Percentiles rank a stretch among this genome's conserved stretches.
Evolutionary conservation across 37 sponge, comb jelly and placozoan species (phyloP).

Genomic region (Diacarnus erythraeanus): DNA sequence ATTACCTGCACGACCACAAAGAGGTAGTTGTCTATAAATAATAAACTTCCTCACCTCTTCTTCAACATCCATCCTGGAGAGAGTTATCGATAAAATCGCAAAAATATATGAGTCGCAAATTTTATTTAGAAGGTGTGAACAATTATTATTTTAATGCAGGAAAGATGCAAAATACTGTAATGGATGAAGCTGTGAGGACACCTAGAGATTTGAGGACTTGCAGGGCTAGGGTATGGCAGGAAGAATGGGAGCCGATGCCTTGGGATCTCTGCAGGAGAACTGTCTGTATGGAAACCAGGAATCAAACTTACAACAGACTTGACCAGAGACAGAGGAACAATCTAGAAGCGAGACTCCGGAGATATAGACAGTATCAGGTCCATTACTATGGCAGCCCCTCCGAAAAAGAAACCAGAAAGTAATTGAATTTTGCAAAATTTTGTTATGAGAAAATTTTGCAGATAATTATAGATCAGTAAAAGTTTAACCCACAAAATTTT

Average conservation of each 20-base stretch:
- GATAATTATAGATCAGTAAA: neutral
- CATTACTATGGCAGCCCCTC: constrained; percentile 45
- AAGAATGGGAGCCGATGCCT: constrained; percentile 23
- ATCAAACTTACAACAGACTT: constrained; percentile 21
- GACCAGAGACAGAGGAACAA: constrained; percentile 10
- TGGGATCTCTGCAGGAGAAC: constrained; percentile 29
- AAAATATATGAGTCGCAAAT: neutral
- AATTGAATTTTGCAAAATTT: too few relatives aligned
- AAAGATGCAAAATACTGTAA: neutral
- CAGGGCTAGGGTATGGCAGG: constrained; percentile 25
- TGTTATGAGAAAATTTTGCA: too few relatives aligned
- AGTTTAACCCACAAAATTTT: neutral
- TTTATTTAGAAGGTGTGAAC: neutral
- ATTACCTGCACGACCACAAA: constrained; percentile 11
- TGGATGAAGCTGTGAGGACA: neutral
- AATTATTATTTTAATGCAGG: neutral
- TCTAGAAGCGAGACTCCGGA: constrained; percentile 10
- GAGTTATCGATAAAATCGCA: neutral
- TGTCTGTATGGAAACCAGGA: constrained; percentile 25
- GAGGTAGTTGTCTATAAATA: neutral
- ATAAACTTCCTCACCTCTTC: constrained; percentile 7
- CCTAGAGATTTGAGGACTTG: neutral
- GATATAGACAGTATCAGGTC: constrained; percentile 34
- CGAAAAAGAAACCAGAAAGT: constrained; percentile 46
- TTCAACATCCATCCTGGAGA: neutral